Evolutionary conservation across 2,797 vertebrate genomes (phyloP).

Genomic region (Eutrigla gurnardus): DNA sequence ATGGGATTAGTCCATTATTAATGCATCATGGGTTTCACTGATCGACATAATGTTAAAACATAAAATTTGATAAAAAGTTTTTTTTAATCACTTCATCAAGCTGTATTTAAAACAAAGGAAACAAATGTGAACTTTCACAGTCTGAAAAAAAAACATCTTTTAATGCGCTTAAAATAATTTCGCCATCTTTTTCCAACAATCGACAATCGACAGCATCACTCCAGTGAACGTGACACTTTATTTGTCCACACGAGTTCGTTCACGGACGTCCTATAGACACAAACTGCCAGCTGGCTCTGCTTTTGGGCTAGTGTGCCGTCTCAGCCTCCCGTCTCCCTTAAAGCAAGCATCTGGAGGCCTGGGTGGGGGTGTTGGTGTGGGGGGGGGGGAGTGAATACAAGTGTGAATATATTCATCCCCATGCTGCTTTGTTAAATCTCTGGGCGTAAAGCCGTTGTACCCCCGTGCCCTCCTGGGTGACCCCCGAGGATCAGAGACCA

Average conservation of each 20-base stretch:
- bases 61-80: background rate
- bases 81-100: background rate
- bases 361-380: no score
- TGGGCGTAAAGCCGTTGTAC: slow-evolving; percentile 76
- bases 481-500: slow-evolving; percentile 86
- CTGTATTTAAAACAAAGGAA: background rate
- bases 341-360: slow-evolving; percentile 79
- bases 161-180: slow-evolving; percentile 13
- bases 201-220: slow-evolving; percentile 41
- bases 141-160: background rate
- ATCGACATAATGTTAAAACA: background rate
- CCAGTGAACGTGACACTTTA: slow-evolving; percentile 48
- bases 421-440: slow-evolving; percentile 81
- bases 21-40: background rate
- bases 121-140: background rate
- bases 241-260: slow-evolving; percentile 49
- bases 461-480: slow-evolving; percentile 74
- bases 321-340: slow-evolving; percentile 58
- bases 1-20: slow-evolving; percentile 1
- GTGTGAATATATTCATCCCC: slow-evolving; percentile 82
- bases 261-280: slow-evolving; percentile 26
- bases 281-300: slow-evolving; percentile 61
- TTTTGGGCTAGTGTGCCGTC: slow-evolving; percentile 40
- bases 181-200: slow-evolving; percentile 20
- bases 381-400: slow-evolving; percentile 64